A percentile compares a stretch with the other conserved stretches of the same genome.
These are phyloP conservation scores for Zapornia atra DNA, from an alignment of 2,113 vertebrate genomes.

Conservation along the genomic window DNA sequence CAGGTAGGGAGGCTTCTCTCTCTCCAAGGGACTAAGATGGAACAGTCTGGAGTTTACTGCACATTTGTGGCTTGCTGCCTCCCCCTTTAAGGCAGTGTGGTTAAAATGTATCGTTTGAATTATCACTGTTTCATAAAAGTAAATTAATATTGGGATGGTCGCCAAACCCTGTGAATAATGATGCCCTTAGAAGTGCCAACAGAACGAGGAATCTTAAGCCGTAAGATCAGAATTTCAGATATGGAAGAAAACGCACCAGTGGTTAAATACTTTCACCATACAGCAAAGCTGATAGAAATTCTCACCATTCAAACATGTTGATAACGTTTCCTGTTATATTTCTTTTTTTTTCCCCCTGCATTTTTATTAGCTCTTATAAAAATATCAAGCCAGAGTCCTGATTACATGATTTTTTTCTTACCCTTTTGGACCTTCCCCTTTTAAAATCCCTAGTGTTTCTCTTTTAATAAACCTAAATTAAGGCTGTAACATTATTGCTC, in stretches of 20 bases:
- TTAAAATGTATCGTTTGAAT: background rate
- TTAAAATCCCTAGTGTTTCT: conserved; percentile 20
- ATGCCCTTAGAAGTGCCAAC: background rate
- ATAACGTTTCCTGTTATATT: background rate
- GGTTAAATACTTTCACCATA: background rate
- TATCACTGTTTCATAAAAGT: background rate
- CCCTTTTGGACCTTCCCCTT: background rate
- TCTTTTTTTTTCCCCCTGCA: background rate
- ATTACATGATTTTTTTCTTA: background rate
- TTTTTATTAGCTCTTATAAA: conserved; percentile 42
- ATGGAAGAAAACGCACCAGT: background rate
- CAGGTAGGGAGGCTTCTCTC: background rate
- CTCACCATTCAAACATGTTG: background rate
- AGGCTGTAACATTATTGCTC: background rate
- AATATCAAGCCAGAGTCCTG: background rate
- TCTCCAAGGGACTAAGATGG: background rate
- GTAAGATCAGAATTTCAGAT: background rate
- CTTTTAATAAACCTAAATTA: conserved; percentile 35
- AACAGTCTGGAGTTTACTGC: background rate
- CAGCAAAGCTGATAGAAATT: background rate
- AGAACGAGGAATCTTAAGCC: background rate
- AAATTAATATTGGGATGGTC: background rate
- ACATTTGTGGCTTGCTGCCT: background rate
- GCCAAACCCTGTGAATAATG: background rate
- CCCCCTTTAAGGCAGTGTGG: background rate